Conservation (phyloP, 2,797 vertebrate species). For the Forpus xanthops region DNA sequence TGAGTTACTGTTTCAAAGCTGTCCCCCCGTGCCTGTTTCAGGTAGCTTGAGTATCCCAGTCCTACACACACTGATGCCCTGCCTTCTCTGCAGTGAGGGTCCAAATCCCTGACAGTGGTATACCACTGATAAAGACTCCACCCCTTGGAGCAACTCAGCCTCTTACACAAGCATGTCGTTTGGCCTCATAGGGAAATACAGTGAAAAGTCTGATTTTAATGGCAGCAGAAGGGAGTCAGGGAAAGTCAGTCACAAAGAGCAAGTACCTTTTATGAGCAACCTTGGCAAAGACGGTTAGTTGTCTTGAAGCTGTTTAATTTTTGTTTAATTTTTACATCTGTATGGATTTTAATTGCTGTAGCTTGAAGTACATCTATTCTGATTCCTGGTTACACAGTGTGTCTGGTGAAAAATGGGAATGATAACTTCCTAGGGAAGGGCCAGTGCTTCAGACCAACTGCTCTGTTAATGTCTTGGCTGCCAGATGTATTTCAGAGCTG, state of each 20-base stretch:
- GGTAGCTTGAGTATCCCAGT: neutral
- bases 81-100: neutral
- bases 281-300: neutral
- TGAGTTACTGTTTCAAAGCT: neutral
- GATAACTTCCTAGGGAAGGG: neutral
- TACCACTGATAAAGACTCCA: neutral
- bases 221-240: neutral
- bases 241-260: neutral
- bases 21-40: neutral
- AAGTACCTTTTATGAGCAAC: neutral
- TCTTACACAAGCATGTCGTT: neutral
- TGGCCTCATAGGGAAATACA: neutral
- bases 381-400: neutral
- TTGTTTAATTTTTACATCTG: neutral
- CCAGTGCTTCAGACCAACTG: conserved; percentile 48
- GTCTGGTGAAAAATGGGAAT: conserved; percentile 42
- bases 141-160: neutral
- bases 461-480: conserved; percentile 38
- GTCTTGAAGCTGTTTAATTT: neutral
- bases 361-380: conserved; percentile 18
- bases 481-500: conserved; percentile 64
- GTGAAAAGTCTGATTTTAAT: neutral
- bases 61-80: neutral
- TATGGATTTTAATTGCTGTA: conserved; percentile 41
- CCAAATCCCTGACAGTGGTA: neutral